Percentiles rank a stretch among this genome's conserved stretches.
Conservation (phyloP, 1,140 invertebrate species). For the Penaeus japonicus region DNA sequence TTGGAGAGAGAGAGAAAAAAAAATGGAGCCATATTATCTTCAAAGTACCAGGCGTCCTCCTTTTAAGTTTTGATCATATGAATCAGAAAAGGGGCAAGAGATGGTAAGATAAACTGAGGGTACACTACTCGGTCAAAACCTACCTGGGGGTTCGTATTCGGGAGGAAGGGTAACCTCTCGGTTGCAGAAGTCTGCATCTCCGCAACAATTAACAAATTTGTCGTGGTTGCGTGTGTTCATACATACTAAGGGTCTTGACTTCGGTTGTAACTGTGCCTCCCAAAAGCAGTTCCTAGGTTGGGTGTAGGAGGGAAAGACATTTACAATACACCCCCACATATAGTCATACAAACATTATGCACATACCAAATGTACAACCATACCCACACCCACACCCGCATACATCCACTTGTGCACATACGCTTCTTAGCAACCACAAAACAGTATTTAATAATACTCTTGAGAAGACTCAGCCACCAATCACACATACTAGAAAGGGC, state of each 20-base stretch:
- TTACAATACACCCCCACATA: constrained; percentile 50
- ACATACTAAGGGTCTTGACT: constrained; percentile 38
- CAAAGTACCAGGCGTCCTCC: too few species aligned
- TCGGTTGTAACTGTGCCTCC: constrained; percentile 32
- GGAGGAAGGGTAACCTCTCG: constrained; percentile 26
- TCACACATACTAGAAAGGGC: too few species aligned
- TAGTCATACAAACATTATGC: constrained; percentile 38
- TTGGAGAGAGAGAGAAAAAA: too few species aligned
- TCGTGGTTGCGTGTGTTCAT: constrained; percentile 25
- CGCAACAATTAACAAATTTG: constrained; percentile 48
- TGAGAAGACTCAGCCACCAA: too few species aligned
- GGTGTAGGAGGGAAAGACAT: constrained; percentile 48
- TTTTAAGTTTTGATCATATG: not conserved
- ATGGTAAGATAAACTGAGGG: constrained; percentile 3
- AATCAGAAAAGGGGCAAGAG: not conserved
- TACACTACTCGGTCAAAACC: constrained; percentile 34
- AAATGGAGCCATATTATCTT: too few species aligned
- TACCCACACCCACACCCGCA: not conserved
- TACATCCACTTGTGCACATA: not conserved
- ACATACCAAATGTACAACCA: constrained; percentile 14
- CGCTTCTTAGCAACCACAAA: not conserved
- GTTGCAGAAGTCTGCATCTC: constrained; percentile 46
- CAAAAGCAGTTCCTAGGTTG: constrained; percentile 47
- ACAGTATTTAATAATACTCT: too few species aligned
- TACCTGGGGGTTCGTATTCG: constrained; percentile 17